Base-by-base conservation (phyloP, 2,888 invertebrate species). In the Syrphus vitripennis region DNA sequence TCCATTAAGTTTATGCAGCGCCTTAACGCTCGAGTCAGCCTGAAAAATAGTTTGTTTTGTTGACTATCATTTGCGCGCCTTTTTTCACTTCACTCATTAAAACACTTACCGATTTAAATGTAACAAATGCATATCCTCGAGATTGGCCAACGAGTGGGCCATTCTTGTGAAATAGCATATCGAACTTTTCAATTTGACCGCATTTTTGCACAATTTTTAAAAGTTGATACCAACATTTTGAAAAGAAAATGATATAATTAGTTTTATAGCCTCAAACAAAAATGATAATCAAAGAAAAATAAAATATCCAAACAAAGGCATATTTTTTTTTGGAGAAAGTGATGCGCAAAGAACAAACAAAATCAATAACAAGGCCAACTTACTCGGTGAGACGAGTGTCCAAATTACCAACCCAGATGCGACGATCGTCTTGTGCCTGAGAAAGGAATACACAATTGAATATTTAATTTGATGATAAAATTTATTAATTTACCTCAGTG, bases 201-300 rank as follows among this genome's bases (percentile, higher is more conserved):
- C 97, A 96, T 95, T 96, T 96, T 95, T 98, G 97, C 93, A 97
- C 95, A 94, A 98, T 95, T 97, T 98, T 98, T 93, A 98, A 94
- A 94, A 98, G 95, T 95, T 97, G 96, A 95, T 95, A 97, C 97
- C 97, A 94, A 95, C 97, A 95, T 95, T 94, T 90, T 93, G 92
- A 89, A 89, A 89, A 87, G 87, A 87, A 81, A 78, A 87, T 87
- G 31, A 75, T 42, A 87, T 67, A 87, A 89, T 89, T 88, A 88
- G 87, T 87, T 84, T 71, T 61, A 16, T 42, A 67, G 61, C 34
- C 61, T 65, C n/a, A 61, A 5, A 16, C 12, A 4, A 21, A 16
- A 24, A 21, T 26, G 48, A 21, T 16, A 14, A 42, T 3, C 19
- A 29, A 21, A 19, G 1, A 26, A 10, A 37, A 45, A 10, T n/a